Conservation (phyloP, 2,888 invertebrate genomes). For the Phymatocera aterrima region DNA sequence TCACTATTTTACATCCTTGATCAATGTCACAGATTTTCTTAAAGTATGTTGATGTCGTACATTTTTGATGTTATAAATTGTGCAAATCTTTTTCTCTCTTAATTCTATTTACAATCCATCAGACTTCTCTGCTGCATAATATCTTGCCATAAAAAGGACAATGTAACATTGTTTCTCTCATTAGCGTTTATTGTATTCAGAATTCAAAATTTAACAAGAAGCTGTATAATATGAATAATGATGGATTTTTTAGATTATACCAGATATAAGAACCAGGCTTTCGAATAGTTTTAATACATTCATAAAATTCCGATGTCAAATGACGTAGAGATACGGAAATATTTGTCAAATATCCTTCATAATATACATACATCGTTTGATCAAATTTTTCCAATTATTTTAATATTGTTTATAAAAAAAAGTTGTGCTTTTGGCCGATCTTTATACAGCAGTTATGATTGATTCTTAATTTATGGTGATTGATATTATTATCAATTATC, state of each 20-base stretch:
- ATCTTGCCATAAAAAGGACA: not conserved
- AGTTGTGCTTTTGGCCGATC: not conserved
- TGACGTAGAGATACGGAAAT: not conserved
- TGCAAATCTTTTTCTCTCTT: not conserved
- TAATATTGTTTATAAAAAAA: not conserved
- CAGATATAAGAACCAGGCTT: not conserved
- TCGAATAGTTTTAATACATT: not conserved
- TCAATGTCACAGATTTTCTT: not conserved
- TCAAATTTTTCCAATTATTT: not conserved
- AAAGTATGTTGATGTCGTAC: not conserved
- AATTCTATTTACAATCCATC: not conserved
- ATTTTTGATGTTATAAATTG: conserved; percentile 1
- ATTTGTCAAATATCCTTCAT: not conserved
- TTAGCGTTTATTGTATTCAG: not conserved
- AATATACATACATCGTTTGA: not conserved
- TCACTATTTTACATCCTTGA: conserved; percentile 14
- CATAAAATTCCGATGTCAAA: not conserved
- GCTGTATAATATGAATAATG: not conserved
- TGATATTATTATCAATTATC: too few species aligned
- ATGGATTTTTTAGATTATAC: too few species aligned
- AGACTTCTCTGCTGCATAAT: not conserved
- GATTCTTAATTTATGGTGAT: not conserved
- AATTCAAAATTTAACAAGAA: conserved; percentile 1
- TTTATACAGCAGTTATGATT: not conserved
- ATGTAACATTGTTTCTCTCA: not conserved